phyloP scores from a whole-genome alignment of 2,888 invertebrate genomes.

The Nomada fabriciana region DNA sequence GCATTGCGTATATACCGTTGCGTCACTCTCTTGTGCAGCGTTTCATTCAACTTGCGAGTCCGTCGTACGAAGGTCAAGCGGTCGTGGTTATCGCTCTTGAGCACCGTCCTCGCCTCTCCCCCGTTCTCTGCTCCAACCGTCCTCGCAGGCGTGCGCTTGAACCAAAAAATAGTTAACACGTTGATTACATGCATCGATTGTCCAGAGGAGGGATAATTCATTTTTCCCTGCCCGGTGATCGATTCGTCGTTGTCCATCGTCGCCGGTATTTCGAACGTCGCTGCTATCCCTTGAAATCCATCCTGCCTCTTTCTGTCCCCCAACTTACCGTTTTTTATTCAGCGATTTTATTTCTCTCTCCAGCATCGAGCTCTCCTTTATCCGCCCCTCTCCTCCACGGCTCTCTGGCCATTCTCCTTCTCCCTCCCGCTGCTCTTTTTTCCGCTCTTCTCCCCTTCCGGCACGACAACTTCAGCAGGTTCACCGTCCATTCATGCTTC shows the following conservation, averaged over 20 bases:
- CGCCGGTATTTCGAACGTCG: slow-evolving; percentile 22
- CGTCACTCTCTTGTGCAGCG: slow-evolving; percentile 78
- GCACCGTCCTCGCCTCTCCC: slow-evolving; percentile 19
- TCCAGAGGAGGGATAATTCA: not conserved
- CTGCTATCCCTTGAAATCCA: not conserved
- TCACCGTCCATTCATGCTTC: slow-evolving; percentile 78
- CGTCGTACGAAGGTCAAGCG: slow-evolving; percentile 82
- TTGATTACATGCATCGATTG: too few relatives aligned
- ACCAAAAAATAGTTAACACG: too few relatives aligned
- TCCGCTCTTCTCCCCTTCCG: slow-evolving; percentile 48
- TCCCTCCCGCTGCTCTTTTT: slow-evolving; percentile 38
- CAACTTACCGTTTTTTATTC: slow-evolving; percentile 42
- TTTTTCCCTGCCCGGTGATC: not conserved
- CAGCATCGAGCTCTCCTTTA: slow-evolving; percentile 38
- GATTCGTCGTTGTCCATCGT: not conserved
- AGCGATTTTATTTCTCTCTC: slow-evolving; percentile 33
- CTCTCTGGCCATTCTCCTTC: slow-evolving; percentile 34
- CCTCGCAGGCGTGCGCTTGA: not conserved
- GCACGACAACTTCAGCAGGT: slow-evolving; percentile 72
- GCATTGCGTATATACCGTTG: slow-evolving; percentile 72
- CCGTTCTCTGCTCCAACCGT: not conserved
- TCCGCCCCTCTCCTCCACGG: slow-evolving; percentile 37
- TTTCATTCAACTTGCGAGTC: slow-evolving; percentile 81
- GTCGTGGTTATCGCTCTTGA: slow-evolving; percentile 71
- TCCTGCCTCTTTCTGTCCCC: slow-evolving; percentile 10